Conservation (phyloP, 2,797 vertebrate genomes). For the Premnoplex brunnescens region DNA sequence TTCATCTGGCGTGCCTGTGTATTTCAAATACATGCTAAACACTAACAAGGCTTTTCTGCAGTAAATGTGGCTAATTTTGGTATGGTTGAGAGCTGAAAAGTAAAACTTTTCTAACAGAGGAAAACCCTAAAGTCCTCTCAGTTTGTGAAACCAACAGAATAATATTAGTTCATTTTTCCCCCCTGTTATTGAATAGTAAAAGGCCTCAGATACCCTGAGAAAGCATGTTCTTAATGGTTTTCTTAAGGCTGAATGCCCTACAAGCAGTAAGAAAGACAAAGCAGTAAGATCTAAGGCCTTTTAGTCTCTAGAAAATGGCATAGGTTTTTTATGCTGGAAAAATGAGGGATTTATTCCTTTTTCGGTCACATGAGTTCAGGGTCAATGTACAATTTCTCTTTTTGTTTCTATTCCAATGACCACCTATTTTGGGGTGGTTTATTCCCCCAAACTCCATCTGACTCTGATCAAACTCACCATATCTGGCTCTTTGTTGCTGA, state of each 20-base stretch:
- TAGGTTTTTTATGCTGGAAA: conserved; percentile 63
- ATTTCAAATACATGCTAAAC: neutral
- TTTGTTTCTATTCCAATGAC: conserved; percentile 64
- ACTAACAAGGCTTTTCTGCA: neutral
- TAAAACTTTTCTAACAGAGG: neutral
- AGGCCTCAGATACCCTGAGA: conserved; percentile 28
- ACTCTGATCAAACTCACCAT: neutral
- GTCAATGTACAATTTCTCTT: conserved; percentile 67
- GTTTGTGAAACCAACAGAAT: conserved; percentile 36
- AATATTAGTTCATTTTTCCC: conserved; percentile 35
- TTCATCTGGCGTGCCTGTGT: neutral
- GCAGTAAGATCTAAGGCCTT: conserved; percentile 59
- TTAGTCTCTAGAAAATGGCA: conserved; percentile 41
- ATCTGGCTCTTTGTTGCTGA: conserved; percentile 9
- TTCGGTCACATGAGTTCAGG: neutral
- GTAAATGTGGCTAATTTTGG: neutral
- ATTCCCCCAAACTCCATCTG: conserved; percentile 26
- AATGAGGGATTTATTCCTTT: conserved; percentile 68
- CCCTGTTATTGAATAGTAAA: conserved; percentile 29
- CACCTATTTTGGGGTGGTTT: conserved; percentile 44
- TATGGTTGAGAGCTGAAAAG: neutral
- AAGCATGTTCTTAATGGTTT: conserved; percentile 55
- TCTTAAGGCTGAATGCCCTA: conserved; percentile 61
- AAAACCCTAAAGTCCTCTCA: neutral
- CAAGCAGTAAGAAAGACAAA: conserved; percentile 59